phyloP scores from a whole-genome alignment of 2,113 vertebrate genomes.

The Tichodroma muraria region DNA sequence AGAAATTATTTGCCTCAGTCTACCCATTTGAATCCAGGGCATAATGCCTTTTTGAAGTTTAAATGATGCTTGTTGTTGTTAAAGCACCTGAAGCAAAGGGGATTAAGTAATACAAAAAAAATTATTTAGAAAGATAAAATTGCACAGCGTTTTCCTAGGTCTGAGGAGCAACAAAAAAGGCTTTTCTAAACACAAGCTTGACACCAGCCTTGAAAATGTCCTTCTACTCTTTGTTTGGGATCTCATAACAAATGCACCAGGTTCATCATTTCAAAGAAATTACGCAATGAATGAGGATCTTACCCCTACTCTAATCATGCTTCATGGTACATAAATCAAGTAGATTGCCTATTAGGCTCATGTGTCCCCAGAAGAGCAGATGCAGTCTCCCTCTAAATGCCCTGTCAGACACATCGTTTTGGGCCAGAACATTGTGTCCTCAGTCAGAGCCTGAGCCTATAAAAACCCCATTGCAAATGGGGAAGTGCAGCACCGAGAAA shows the following conservation, averaged over 20 bases:
- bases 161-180: not conserved
- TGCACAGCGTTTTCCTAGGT: not conserved
- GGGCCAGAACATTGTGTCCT: not conserved
- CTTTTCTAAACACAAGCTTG: not conserved
- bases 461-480: not conserved
- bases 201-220: not conserved
- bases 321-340: constrained; percentile 42
- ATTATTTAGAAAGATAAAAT: not conserved
- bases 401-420: not conserved
- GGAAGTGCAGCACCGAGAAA: not conserved
- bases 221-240: not conserved
- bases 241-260: not conserved
- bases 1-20: not conserved
- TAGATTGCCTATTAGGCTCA: constrained; percentile 21
- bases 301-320: not conserved
- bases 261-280: not conserved
- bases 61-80: not conserved
- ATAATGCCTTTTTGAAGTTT: not conserved
- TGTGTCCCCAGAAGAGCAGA: constrained; percentile 3
- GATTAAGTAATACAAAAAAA: not conserved
- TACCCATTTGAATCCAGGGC: not conserved
- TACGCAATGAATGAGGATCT: not conserved
- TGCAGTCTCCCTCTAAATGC: not conserved
- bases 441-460: not conserved
- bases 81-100: not conserved